Base-by-base conservation (phyloP, 1,140 invertebrate species). In the Drosophila punjabiensis region DNA sequence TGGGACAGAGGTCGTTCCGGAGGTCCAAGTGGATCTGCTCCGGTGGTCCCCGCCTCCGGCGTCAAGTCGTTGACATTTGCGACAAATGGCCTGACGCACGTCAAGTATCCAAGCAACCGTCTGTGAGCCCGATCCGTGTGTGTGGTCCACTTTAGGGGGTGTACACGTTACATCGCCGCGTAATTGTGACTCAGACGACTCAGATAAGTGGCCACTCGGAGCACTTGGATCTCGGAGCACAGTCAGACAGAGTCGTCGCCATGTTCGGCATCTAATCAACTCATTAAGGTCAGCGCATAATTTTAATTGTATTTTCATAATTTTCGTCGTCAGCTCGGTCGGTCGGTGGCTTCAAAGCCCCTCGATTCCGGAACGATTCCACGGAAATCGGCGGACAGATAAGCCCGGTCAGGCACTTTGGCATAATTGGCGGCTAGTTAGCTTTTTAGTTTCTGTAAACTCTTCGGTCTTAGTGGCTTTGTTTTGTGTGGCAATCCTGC, bases 11-110 rank as follows among this genome's bases (percentile, higher is more conserved):
- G 55, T 39, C 53, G 33, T 56, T 56, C 81, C 78, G 66, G 59
- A 50, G 28, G 48, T 70, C 71, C 33, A 35, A 60, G 66, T 55
- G 47, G 48, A 39, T 50, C 45, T 65, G 32, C 52, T 8, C 59
- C 55, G 69, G 84, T 88, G 85, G 85, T 89, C 85, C 48, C 85
- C 59, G 43, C n/a, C 58, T 65, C 73, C 71, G 81, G 85, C 84
- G 81, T 86, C 86, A 90, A 85, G 86, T 82, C 86, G 86, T 89
- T 90, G 86, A 89, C 86, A 90, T 89, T 89, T 90, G 76, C 85
- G 86, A 89, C 82, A 85, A 85, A 86, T 85, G 75, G 82, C 56
- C 82, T 82, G 82, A 85, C 78, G 84, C 78, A 88, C 73, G 81
- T 85, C 85, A 90, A 88, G 85, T 85, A 87, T 32, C 68, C 55